These are phyloP conservation scores for Temnopleurus reevesii DNA, from an alignment of 53 echinoderm and acorn worm species.

Conservation along the genomic window DNA sequence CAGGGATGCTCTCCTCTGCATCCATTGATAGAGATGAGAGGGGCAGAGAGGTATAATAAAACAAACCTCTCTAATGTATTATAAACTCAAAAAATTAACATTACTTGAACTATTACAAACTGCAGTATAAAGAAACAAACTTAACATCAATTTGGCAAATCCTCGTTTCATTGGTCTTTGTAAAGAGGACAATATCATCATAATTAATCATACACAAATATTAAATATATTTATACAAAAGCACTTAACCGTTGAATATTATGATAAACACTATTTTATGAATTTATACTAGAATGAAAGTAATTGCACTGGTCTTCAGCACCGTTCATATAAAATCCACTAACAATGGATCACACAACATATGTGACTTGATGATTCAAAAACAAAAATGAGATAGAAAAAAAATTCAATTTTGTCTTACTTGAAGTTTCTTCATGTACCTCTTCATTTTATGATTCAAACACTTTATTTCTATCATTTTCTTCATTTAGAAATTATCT, in stretches of 20 bases:
- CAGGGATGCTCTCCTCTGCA: not conserved
- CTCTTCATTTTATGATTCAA: too few species aligned
- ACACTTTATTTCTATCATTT: too few species aligned
- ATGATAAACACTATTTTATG: not conserved
- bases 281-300: not conserved
- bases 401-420: not conserved
- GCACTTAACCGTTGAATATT: too few species aligned
- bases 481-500: too few species aligned
- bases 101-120: not conserved
- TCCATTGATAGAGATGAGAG: not conserved
- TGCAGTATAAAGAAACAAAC: not conserved
- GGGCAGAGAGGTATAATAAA: not conserved
- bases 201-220: not conserved
- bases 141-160: not conserved
- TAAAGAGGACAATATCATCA: not conserved
- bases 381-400: not conserved
- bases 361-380: not conserved
- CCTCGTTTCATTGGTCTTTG: not conserved
- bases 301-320: conserved; percentile 18
- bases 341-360: not conserved
- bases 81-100: not conserved
- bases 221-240: not conserved
- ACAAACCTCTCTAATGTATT: not conserved
- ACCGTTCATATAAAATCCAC: not conserved
- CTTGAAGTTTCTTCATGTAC: too few species aligned